These are phyloP conservation scores for Bufo bufo DNA, from an alignment of 2,113 vertebrate genomes.

Conservation along the genomic window DNA sequence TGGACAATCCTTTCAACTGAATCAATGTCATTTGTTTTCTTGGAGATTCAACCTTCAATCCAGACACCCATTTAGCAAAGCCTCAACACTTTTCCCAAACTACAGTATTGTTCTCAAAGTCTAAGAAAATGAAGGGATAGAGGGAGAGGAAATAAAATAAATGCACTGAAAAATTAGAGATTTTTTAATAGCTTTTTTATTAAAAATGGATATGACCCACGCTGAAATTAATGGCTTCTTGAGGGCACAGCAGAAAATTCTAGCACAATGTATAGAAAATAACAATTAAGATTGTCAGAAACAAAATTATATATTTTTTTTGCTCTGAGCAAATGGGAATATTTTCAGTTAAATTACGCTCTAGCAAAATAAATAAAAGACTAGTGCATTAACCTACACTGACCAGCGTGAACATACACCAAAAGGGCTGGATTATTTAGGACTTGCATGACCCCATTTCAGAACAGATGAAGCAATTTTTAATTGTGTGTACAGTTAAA, in stretches of 20 bases:
- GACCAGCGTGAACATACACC: background rate
- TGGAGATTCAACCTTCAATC: no score
- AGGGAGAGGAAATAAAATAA: no score
- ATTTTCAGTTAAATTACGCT: background rate
- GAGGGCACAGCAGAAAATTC: background rate
- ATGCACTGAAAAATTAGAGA: no score
- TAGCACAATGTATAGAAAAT: background rate
- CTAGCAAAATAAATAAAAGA: background rate
- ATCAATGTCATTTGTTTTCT: no score
- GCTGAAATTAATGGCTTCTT: background rate
- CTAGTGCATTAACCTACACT: conserved; percentile 37
- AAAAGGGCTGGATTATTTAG: conserved; percentile 7
- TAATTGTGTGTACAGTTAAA: conserved; percentile 1
- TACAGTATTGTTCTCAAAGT: no score
- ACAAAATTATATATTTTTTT: conserved; percentile 14
- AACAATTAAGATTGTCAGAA: background rate
- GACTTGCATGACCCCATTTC: conserved; percentile 33
- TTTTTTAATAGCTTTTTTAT: no score
- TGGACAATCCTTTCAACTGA: no score
- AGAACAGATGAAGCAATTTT: conserved; percentile 19
- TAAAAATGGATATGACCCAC: background rate
- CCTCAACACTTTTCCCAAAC: no score
- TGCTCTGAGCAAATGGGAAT: background rate
- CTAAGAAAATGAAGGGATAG: no score
- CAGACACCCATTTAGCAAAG: no score